Percentiles rank a stretch among this genome's conserved stretches.
Conservation (phyloP, 2,797 vertebrate genomes). For the Leontocebus nigricollis region DNA sequence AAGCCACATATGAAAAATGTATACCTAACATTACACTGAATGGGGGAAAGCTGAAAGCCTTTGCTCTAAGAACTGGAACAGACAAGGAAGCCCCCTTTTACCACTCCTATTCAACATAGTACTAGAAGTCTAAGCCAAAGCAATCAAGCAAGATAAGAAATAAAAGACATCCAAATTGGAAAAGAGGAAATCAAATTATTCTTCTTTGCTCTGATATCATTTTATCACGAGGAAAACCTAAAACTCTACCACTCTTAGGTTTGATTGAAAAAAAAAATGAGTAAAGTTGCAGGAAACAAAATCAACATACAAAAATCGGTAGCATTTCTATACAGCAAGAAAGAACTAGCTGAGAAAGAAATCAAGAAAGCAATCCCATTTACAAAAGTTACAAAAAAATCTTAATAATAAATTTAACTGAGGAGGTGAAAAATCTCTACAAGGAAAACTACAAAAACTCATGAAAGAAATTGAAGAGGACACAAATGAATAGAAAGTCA, state of each 20-base stretch:
- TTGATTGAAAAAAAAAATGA: not conserved
- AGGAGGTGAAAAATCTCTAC: not conserved
- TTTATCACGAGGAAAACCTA: not conserved
- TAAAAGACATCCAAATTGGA: not conserved
- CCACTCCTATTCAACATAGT: not conserved
- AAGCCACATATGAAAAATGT: not conserved
- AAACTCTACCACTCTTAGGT: not conserved
- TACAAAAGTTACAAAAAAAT: no score
- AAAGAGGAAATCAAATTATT: not conserved
- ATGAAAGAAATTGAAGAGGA: not conserved
- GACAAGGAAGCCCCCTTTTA: not conserved
- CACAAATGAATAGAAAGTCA: not conserved
- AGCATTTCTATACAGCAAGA: not conserved
- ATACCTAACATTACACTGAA: not conserved
- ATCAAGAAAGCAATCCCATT: no score
- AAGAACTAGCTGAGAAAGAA: no score
- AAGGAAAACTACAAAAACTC: not conserved
- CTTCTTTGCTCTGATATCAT: not conserved
- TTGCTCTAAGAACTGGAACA: not conserved
- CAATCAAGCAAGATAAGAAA: not conserved
- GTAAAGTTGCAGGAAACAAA: not conserved
- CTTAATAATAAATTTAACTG: no score
- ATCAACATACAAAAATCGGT: not conserved
- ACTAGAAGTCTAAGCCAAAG: not conserved
- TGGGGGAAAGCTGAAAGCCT: not conserved